A percentile compares a stretch with the other conserved stretches of the same genome.
Conservation (phyloP, 1,140 invertebrate genomes). For the Cydia amplana region DNA sequence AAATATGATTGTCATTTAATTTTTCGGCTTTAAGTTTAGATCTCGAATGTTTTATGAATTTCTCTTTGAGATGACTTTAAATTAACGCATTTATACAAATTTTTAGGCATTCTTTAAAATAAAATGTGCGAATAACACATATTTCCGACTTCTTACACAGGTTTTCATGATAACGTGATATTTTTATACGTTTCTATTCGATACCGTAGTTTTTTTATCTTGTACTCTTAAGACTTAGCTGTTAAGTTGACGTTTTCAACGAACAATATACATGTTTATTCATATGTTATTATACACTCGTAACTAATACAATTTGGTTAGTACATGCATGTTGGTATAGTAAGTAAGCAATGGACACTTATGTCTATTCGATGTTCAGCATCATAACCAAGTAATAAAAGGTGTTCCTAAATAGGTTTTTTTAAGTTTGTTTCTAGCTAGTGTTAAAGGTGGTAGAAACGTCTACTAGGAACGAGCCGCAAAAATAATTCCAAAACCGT, state of each 20-base stretch:
- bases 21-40: slow-evolving; percentile 16
- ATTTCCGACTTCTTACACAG: slow-evolving; percentile 42
- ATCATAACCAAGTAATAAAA: not conserved
- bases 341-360: slow-evolving; percentile 4
- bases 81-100: slow-evolving; percentile 6
- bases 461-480: too few relatives aligned
- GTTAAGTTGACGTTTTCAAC: slow-evolving; percentile 62
- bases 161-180: slow-evolving; percentile 73
- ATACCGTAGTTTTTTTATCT: slow-evolving; percentile 57
- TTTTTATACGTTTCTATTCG: slow-evolving; percentile 55
- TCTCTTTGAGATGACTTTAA: slow-evolving; percentile 17
- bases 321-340: slow-evolving; percentile 21
- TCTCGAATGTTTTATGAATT: not conserved
- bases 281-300: slow-evolving; percentile 21
- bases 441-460: too few relatives aligned
- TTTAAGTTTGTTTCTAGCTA: not conserved
- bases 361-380: not conserved
- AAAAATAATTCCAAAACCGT: too few relatives aligned
- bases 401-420: not conserved
- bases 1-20: not conserved
- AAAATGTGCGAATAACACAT: not conserved
- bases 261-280: slow-evolving; percentile 49
- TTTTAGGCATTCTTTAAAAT: not conserved
- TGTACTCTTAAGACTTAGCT: slow-evolving; percentile 53
- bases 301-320: slow-evolving; percentile 3